These are phyloP conservation scores for Dasysyrphus tricinctus DNA, from an alignment of 2,888 invertebrate species.

Conservation along the genomic window DNA sequence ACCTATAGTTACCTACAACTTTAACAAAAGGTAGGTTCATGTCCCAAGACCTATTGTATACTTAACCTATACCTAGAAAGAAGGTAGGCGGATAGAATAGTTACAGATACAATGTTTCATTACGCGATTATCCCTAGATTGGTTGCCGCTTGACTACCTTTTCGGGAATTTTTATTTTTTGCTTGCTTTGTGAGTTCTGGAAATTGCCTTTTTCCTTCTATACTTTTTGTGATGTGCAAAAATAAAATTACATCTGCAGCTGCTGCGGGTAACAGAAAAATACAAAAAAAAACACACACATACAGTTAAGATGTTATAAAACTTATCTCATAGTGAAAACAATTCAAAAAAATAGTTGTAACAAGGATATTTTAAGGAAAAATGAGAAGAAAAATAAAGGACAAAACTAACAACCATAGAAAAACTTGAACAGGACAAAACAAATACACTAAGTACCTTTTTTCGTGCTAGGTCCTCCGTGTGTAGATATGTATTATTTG, in stretches of 20 bases:
- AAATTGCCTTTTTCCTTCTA: slow-evolving; percentile 58
- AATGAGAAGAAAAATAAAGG: neutral
- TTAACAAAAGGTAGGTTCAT: slow-evolving; percentile 18
- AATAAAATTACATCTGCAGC: slow-evolving; percentile 40
- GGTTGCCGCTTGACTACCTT: slow-evolving; percentile 71
- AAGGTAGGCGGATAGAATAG: slow-evolving; percentile 72
- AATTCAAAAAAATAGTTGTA: slow-evolving; percentile 57
- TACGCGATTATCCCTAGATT: slow-evolving; percentile 75
- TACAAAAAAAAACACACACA: slow-evolving; percentile 4
- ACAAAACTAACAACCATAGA: neutral
- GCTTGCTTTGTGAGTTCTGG: slow-evolving; percentile 39
- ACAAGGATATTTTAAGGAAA: slow-evolving; percentile 30
- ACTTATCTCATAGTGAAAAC: slow-evolving; percentile 47
- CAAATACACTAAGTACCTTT: slow-evolving; percentile 1
- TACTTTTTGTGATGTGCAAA: slow-evolving; percentile 32
- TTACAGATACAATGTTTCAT: slow-evolving; percentile 74
- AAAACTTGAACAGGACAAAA: slow-evolving; percentile 46
- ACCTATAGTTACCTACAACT: neutral
- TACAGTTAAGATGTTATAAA: slow-evolving; percentile 59
- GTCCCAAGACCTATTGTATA: slow-evolving; percentile 1
- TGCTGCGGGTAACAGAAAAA: slow-evolving; percentile 46
- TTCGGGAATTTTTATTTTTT: slow-evolving; percentile 23
- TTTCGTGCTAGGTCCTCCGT: neutral
- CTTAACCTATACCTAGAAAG: neutral
- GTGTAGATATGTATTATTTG: slow-evolving; percentile 54